Evolutionary conservation across 2,113 vertebrate genomes (phyloP), one percentile per base, ranked within the genome.

Genomic region (Centropus bengalensis): DNA sequence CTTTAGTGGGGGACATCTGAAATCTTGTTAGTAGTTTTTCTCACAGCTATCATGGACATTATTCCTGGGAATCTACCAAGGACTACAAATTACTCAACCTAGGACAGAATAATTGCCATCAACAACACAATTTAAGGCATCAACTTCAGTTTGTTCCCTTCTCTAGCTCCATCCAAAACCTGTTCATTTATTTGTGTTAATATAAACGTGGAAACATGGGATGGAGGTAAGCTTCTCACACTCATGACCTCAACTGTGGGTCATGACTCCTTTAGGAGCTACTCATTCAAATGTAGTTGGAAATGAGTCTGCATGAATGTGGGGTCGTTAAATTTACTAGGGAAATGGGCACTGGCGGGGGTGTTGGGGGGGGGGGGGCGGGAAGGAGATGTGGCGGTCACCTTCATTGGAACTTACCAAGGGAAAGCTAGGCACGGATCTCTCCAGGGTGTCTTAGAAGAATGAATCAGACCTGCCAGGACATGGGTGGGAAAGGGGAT

Each of bases 401-500:
- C 85, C 56, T 76, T 90, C 44, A 54, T 3, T 86, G 60, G 73
- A 88, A 90, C 68, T 76, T 76, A 86, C 82, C 54, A 64, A 32
- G 88, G 80, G 56, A 88, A 88, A 94, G 32, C 71, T 45, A 83
- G 68, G 79, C 60, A 30, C 6, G 3, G 44, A 94, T 69, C 23
- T 64, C 19, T 93, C 26, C 0, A 1, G 49, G 30, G 24, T 82
- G 36, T 49, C 69, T 88, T 77, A 62, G 59, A 27, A 89, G 80
- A 86, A 82, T 79, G 73, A 91, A 88, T 90, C 80, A 86, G 81
- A 82, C 66, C 54, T 94, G 69, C 54, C 69, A 90, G 69, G 82
- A 75, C 93, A 68, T 71, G 54, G 30, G 38, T 36, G 64, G 70
- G 47, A 71, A 44, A 14, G 67, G 44, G 36, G 28, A 83, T 56